These are phyloP conservation scores for Oncorhynchus masou DNA, from an alignment of 2,113 vertebrate species.

Conservation along the genomic window DNA sequence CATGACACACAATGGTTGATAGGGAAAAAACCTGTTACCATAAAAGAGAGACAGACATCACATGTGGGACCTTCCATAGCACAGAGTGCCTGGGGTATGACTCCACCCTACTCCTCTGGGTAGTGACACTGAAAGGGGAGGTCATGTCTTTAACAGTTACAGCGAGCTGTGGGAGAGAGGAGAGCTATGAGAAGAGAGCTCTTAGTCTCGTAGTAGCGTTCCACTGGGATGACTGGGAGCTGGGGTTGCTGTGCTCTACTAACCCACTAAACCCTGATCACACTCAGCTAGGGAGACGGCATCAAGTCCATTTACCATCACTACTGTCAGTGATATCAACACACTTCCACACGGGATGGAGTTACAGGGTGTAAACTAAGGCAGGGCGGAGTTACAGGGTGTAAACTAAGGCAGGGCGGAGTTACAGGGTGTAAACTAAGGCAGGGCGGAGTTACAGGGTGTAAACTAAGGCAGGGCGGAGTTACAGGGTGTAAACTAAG, in stretches of 20 bases:
- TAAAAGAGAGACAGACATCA: neutral
- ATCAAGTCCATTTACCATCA: slow-evolving; percentile 13
- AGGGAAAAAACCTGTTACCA: neutral
- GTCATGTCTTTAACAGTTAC: slow-evolving; percentile 16
- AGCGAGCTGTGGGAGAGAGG: neutral
- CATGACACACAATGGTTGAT: too few relatives aligned
- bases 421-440: too few relatives aligned
- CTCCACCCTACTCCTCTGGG: neutral
- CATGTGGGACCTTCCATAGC: neutral
- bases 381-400: too few relatives aligned
- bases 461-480: too few relatives aligned
- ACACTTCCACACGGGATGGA: neutral
- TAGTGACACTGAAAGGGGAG: slow-evolving; percentile 6
- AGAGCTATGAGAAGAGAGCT: slow-evolving; percentile 11
- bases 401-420: too few relatives aligned
- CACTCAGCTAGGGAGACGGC: slow-evolving; percentile 1
- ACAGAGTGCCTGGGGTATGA: neutral
- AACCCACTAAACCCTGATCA: slow-evolving; percentile 21
- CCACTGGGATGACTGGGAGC: slow-evolving; percentile 16
- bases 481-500: too few relatives aligned
- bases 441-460: too few relatives aligned
- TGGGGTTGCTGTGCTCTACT: slow-evolving; percentile 14
- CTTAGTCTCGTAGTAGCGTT: slow-evolving; percentile 8
- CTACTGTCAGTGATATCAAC: slow-evolving; percentile 3
- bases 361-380: neutral